phyloP scores from a whole-genome alignment of 1,140 invertebrate species.

The Sweltsa coloradensis region DNA sequence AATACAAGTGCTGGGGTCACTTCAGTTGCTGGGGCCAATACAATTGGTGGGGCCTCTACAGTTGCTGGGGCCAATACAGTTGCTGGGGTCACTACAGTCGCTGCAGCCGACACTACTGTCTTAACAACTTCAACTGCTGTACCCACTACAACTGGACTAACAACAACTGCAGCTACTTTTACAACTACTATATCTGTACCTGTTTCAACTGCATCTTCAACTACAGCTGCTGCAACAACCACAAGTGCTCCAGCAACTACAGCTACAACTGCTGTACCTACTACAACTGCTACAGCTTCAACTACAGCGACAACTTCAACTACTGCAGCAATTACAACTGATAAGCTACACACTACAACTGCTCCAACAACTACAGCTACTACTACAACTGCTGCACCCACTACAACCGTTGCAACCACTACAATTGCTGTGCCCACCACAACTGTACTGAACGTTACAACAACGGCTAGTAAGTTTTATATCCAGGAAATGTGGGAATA shows the following conservation, averaged over 20 bases:
- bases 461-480: too few relatives aligned
- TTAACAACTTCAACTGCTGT: not conserved
- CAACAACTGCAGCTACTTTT: not conserved
- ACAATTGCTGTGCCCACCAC: too few relatives aligned
- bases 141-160: not conserved
- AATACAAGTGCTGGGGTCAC: not conserved
- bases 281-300: not conserved
- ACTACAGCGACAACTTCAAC: not conserved
- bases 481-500: too few relatives aligned
- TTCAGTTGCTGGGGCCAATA: not conserved
- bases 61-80: not conserved
- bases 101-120: not conserved
- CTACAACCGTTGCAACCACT: too few relatives aligned
- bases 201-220: not conserved
- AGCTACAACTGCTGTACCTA: not conserved
- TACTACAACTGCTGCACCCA: too few relatives aligned
- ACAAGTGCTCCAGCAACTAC: not conserved
- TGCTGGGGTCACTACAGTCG: not conserved
- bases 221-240: not conserved
- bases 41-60: not conserved
- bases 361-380: too few relatives aligned
- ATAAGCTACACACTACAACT: too few relatives aligned
- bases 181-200: not conserved
- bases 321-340: too few relatives aligned
- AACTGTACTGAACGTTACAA: too few relatives aligned